These are phyloP conservation scores for Zonitis immaculata DNA, from an alignment of 2,888 invertebrate species.

Conservation along the genomic window DNA sequence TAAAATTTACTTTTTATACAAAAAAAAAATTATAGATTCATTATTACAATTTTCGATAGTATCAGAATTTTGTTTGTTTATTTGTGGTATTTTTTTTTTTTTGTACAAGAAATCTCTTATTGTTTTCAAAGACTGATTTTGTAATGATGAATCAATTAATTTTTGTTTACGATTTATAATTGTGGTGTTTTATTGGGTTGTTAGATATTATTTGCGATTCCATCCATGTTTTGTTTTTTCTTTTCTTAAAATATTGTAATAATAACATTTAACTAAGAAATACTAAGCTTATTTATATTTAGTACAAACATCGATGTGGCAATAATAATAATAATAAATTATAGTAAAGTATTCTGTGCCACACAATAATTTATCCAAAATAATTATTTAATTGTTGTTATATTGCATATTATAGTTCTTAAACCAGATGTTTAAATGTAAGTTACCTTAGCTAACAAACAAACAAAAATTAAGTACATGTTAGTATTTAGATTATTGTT, in stretches of 20 bases:
- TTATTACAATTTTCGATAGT: neutral
- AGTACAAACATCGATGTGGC: slow-evolving; percentile 1
- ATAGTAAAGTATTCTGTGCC: neutral
- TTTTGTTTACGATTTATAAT: neutral
- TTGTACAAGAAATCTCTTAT: neutral
- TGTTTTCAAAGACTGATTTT: slow-evolving; percentile 1
- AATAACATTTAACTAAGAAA: neutral
- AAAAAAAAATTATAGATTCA: neutral
- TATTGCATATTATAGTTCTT: slow-evolving; percentile 2
- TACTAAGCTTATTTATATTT: neutral
- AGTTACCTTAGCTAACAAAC: slow-evolving; percentile 1
- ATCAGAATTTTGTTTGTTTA: neutral
- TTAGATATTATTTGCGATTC: neutral
- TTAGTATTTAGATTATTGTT: neutral
- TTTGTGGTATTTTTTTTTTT: neutral
- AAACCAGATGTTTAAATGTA: neutral
- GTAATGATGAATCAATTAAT: neutral
- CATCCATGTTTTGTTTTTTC: neutral
- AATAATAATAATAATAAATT: neutral
- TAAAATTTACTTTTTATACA: neutral
- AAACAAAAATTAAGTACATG: too few species aligned
- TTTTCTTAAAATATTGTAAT: neutral
- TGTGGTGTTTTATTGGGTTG: neutral
- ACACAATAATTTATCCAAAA: neutral
- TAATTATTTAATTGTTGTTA: neutral